Evolutionary conservation across 2,888 invertebrate species (phyloP), one percentile per base, ranked within the genome.

Genomic region (Tipula confusa): DNA sequence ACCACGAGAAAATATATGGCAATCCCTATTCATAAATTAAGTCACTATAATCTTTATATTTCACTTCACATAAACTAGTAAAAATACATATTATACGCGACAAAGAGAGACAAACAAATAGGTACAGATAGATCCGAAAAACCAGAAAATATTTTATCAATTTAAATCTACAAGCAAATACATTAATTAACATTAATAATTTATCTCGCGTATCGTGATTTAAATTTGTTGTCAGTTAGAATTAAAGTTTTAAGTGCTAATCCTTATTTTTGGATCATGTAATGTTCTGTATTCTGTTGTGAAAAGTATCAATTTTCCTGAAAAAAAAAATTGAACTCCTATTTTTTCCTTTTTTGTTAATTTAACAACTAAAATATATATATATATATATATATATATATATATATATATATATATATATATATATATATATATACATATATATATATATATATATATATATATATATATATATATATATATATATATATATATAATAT

Each of bases 131-230:
- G n/a, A n/a, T 24, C 1, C 24, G n/a, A n/a, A n/a, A n/a, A n/a
- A n/a, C n/a, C n/a, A n/a, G n/a, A 43, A 43, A n/a, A 43, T 24
- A 64, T 24, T 64, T 64, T 64, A 64, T 64, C 64, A 18, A 64
- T 64, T 64, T 64, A 64, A 64, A 64, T 64, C 64, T 64, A 64
- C 64, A 64, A 64, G 24, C 18, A 64, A 64, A 64, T 24, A 24
- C 64, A 64, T 64, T 64, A 64, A 64, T 24, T 64, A 64, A 18
- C 64, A 64, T 64, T 64, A 64, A 64, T 64, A 64, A 64, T 64
- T 64, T 64, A 64, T 64, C 64, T 64, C 64, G 64, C 24, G 24
- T 24, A 64, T 64, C 64, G 64, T 64, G 64, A 64, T 64, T 64
- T 64, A 64, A 64, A 43, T 43, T 43, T 64, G 11, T 64, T 24